These are phyloP conservation scores for Mungos mungo DNA, from an alignment of 2,113 vertebrate species.

Conservation along the genomic window DNA sequence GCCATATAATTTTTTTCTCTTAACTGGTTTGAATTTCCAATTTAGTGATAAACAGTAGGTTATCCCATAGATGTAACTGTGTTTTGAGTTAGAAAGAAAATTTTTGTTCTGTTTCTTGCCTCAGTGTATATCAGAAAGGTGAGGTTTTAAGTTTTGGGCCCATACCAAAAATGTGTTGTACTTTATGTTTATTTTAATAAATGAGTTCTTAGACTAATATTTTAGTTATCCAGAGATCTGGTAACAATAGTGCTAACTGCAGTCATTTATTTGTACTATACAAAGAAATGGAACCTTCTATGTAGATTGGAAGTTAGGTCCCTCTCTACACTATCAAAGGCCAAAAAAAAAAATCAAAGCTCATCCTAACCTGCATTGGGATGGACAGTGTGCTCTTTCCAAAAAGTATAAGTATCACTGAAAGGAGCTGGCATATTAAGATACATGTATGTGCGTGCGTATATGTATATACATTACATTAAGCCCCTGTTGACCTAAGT, in stretches of 20 bases:
- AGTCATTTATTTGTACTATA: background rate
- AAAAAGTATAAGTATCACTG: background rate
- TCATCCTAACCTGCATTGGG: background rate
- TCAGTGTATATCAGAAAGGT: background rate
- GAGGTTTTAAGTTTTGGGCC: background rate
- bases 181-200: background rate
- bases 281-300: background rate
- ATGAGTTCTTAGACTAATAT: background rate
- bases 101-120: background rate
- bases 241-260: background rate
- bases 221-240: background rate
- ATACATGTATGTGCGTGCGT: background rate
- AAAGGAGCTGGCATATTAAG: background rate
- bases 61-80: background rate
- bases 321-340: background rate
- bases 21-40: conserved; percentile 13
- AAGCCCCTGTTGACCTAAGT: background rate
- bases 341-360: background rate
- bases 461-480: background rate
- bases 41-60: background rate
- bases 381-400: background rate
- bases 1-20: background rate
- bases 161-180: background rate
- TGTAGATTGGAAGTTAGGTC: background rate
- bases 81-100: background rate